Percentiles rank a stretch among this genome's conserved stretches.
Evolutionary conservation across 2,797 vertebrate genomes (phyloP).

Genomic region (Gymnoscopelus braueri): DNA sequence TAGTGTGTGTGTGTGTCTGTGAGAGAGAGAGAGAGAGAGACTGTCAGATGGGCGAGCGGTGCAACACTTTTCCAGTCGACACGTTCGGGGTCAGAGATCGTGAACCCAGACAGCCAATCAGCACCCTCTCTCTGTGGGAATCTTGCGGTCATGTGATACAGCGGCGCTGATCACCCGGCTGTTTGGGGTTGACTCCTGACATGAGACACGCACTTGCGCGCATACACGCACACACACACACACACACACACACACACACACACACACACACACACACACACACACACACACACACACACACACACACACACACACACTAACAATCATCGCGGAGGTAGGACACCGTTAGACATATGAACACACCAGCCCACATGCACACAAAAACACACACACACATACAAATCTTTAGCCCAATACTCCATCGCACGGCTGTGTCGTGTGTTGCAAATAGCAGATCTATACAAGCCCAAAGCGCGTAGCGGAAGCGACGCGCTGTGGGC

Average conservation of each 20-base stretch:
- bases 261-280: conserved; percentile 10
- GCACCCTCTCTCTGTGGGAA: not conserved
- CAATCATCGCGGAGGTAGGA: too few relatives aligned
- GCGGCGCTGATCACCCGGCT: not conserved
- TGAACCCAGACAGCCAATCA: conserved; percentile 35
- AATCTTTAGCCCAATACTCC: too few relatives aligned
- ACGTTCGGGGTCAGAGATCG: conserved; percentile 38
- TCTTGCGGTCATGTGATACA: conserved; percentile 17
- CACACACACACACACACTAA: too few relatives aligned
- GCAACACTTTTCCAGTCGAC: conserved; percentile 23
- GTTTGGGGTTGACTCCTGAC: conserved; percentile 1
- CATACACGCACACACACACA: conserved; percentile 19
- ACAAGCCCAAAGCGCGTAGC: too few relatives aligned
- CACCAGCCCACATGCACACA: too few relatives aligned
- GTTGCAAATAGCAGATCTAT: too few relatives aligned
- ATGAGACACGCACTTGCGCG: conserved; percentile 36
- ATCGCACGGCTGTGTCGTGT: too few relatives aligned
- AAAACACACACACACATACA: too few relatives aligned
- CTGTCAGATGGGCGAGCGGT: conserved; percentile 7
- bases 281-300: not conserved
- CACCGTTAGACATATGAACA: too few relatives aligned
- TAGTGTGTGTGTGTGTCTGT: too few relatives aligned
- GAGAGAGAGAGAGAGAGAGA: not conserved
- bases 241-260: conserved; percentile 13
- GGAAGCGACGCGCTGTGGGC: too few relatives aligned